Conservation (phyloP, 2,113 vertebrate species). For the Coregonus clupeaformis region DNA sequence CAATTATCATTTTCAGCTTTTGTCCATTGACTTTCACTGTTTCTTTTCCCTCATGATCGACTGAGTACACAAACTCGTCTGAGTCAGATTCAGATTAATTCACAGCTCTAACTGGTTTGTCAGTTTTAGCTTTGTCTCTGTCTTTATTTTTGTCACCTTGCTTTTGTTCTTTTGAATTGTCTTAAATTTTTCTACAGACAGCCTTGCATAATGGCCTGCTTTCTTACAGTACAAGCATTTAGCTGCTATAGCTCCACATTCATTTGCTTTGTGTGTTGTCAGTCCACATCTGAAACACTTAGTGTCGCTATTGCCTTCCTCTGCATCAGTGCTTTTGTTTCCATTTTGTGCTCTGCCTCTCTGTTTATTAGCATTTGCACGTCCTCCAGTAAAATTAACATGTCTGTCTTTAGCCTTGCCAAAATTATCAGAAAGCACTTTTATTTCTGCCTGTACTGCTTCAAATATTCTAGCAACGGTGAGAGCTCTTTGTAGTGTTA, state of each 20-base stretch:
- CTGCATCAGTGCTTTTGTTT: neutral
- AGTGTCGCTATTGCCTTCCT: neutral
- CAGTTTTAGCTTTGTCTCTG: neutral
- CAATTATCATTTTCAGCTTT: slow-evolving; percentile 16
- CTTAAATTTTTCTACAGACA: neutral
- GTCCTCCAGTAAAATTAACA: neutral
- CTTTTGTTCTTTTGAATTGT: neutral
- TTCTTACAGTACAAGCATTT: too few relatives aligned
- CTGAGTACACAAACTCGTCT: slow-evolving; percentile 16
- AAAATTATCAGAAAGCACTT: neutral
- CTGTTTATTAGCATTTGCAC: neutral
- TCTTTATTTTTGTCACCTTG: neutral
- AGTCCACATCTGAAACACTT: slow-evolving; percentile 16
- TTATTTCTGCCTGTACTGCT: slow-evolving; percentile 10
- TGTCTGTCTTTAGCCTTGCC: neutral
- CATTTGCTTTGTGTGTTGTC: slow-evolving; percentile 1
- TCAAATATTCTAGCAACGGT: neutral
- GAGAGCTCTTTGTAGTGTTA: neutral
- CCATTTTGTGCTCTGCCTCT: neutral
- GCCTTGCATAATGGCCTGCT: too few relatives aligned
- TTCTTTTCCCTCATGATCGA: slow-evolving; percentile 7
- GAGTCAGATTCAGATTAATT: neutral
- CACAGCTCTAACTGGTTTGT: slow-evolving; percentile 10
- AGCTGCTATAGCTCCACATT: slow-evolving; percentile 13
- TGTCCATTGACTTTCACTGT: slow-evolving; percentile 20